A percentile compares a stretch with the other conserved stretches of the same genome.
phyloP scores from a whole-genome alignment of 1,140 invertebrate genomes.

The Ceratina australensis region DNA sequence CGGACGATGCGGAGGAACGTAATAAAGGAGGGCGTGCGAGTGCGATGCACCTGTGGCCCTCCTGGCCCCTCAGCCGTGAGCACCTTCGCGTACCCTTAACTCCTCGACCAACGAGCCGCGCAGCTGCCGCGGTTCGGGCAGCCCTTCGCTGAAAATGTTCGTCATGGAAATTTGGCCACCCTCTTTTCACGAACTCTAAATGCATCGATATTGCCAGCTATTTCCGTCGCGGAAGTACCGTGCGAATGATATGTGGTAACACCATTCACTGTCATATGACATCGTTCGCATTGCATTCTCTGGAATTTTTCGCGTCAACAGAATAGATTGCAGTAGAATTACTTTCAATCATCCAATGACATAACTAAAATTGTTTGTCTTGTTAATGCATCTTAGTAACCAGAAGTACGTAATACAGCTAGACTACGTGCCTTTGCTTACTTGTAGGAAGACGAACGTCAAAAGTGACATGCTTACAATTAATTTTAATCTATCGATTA shows the following conservation, averaged over 20 bases:
- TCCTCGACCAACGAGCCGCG: neutral
- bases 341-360: too few relatives aligned
- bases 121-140: too few relatives aligned
- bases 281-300: neutral
- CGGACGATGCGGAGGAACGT: slow-evolving; percentile 49
- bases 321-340: too few relatives aligned
- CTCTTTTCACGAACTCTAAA: slow-evolving; percentile 25
- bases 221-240: slow-evolving; percentile 43
- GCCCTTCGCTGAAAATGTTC: slow-evolving; percentile 24
- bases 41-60: slow-evolving; percentile 72
- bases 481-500: too few relatives aligned
- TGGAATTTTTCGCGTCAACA: neutral
- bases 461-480: too few relatives aligned
- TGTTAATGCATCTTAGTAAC: too few relatives aligned
- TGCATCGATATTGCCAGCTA: neutral
- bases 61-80: slow-evolving; percentile 15
- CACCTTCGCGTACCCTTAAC: slow-evolving; percentile 40
- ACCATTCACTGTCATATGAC: neutral
- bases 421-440: too few relatives aligned
- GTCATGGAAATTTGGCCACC: slow-evolving; percentile 46
- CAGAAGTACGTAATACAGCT: too few relatives aligned
- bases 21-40: slow-evolving; percentile 66
- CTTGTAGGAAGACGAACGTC: too few relatives aligned
- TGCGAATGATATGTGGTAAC: neutral
- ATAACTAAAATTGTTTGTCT: too few relatives aligned